These are phyloP conservation scores for Thereva nobilitata DNA, from an alignment of 2,888 invertebrate genomes.

Conservation along the genomic window DNA sequence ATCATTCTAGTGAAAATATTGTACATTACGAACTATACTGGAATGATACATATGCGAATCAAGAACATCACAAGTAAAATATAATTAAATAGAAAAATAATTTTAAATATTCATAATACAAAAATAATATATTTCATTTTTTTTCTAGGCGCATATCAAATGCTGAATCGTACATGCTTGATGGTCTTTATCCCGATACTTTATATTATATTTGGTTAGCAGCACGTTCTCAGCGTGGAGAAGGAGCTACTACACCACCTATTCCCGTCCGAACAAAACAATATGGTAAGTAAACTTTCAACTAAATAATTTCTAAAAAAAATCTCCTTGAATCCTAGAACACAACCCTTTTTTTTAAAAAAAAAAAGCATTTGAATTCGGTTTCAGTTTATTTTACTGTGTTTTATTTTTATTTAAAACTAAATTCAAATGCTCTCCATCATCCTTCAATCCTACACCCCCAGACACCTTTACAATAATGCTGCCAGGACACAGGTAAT, in stretches of 20 bases:
- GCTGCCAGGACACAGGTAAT: constrained; percentile 42
- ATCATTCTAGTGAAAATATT: constrained; percentile 90
- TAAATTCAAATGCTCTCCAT: constrained; percentile 6
- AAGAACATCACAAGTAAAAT: constrained; percentile 78
- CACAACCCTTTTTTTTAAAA: neutral
- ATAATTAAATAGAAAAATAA: constrained; percentile 17
- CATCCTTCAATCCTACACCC: neutral
- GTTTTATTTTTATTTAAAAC: constrained; percentile 7
- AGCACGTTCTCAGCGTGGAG: constrained; percentile 89
- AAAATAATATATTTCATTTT: constrained; percentile 3
- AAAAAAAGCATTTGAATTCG: neutral
- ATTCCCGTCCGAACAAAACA: constrained; percentile 94
- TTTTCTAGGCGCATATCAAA: constrained; percentile 72
- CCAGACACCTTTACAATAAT: constrained; percentile 6
- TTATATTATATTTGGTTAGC: constrained; percentile 96
- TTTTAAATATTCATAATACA: neutral
- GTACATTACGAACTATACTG: constrained; percentile 95
- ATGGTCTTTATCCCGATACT: constrained; percentile 92
- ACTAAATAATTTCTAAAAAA: neutral
- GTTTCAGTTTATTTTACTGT: too few species aligned
- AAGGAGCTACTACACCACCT: constrained; percentile 93
- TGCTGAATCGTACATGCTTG: constrained; percentile 83
- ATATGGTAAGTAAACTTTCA: constrained; percentile 80
- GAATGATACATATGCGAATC: constrained; percentile 94
- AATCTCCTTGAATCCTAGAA: constrained; percentile 1